A percentile compares a stretch with the other conserved stretches of the same genome.
phyloP scores from a whole-genome alignment of 30 jellyfish, hydroid and myxozoan genomes.

The Sanderia malayensis region DNA sequence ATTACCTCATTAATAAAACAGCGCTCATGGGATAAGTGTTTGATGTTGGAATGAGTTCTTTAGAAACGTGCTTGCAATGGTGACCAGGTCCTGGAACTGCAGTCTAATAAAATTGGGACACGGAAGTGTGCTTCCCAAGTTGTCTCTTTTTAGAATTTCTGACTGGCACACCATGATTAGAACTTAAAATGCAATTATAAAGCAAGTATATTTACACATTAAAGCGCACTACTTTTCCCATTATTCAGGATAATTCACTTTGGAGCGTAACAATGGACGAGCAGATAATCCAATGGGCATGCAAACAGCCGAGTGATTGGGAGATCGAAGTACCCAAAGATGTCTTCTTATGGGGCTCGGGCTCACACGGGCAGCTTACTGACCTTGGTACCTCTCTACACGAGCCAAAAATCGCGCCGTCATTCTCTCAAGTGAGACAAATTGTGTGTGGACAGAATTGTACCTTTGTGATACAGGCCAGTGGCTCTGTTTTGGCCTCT shows the following conservation, averaged over 20 bases:
- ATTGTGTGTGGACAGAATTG: constrained; percentile 92
- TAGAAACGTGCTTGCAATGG: too few species aligned
- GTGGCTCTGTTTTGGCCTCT: constrained; percentile 79
- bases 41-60: too few species aligned
- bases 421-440: constrained; percentile 70
- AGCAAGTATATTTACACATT: too few species aligned
- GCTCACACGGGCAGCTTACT: constrained; percentile 80
- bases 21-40: too few species aligned
- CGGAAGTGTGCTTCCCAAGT: too few species aligned
- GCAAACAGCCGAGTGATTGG: constrained; percentile 82
- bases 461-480: constrained; percentile 78
- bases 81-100: too few species aligned
- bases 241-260: constrained; percentile 52
- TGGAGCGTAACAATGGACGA: constrained; percentile 84
- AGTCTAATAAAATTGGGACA: too few species aligned
- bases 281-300: constrained; percentile 77
- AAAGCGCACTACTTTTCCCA: too few species aligned
- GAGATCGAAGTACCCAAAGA: constrained; percentile 63
- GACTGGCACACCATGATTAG: too few species aligned
- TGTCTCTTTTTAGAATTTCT: too few species aligned
- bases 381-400: constrained; percentile 57
- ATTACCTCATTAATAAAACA: too few species aligned
- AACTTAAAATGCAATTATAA: too few species aligned
- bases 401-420: constrained; percentile 56
- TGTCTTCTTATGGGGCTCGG: constrained; percentile 89